These are phyloP conservation scores for Dasyornis broadbenti DNA, from an alignment of 2,113 vertebrate genomes.

Conservation along the genomic window DNA sequence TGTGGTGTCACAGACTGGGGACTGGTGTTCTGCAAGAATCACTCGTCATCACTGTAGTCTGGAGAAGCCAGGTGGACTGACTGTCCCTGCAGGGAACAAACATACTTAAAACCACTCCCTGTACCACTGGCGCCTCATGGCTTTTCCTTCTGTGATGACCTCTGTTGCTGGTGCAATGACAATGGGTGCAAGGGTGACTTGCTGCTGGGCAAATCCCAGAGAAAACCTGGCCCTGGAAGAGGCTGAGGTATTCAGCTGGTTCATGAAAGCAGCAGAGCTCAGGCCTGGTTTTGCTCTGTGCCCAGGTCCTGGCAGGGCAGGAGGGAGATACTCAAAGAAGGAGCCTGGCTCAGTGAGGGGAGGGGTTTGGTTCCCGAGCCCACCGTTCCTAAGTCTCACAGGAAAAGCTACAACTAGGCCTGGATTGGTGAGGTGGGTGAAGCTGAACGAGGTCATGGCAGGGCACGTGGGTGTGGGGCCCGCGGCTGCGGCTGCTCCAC, in stretches of 20 bases:
- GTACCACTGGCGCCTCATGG: fast-evolving
- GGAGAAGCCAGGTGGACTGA: not conserved
- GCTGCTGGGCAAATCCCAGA: fast-evolving
- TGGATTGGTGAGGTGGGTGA: fast-evolving
- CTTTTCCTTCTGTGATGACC: not conserved
- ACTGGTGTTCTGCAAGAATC: too few relatives aligned
- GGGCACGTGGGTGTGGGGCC: not conserved
- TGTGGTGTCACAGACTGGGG: not conserved
- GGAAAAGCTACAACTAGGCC: not conserved
- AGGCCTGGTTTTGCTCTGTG: not conserved
- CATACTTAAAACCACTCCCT: not conserved
- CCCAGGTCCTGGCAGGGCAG: not conserved
- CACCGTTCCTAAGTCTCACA: fast-evolving
- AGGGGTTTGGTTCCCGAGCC: fast-evolving
- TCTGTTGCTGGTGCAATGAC: not conserved
- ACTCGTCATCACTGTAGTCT: fast-evolving
- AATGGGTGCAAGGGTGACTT: fast-evolving
- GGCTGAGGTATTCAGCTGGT: not conserved
- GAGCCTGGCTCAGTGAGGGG: fast-evolving
- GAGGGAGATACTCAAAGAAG: not conserved
- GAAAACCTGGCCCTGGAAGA: fast-evolving
- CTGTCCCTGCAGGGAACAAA: not conserved
- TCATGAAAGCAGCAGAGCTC: fast-evolving
- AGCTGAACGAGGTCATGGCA: fast-evolving
- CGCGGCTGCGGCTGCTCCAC: not conserved